Base-by-base conservation (phyloP, 2,797 vertebrate species). In the Falco naumanni region DNA sequence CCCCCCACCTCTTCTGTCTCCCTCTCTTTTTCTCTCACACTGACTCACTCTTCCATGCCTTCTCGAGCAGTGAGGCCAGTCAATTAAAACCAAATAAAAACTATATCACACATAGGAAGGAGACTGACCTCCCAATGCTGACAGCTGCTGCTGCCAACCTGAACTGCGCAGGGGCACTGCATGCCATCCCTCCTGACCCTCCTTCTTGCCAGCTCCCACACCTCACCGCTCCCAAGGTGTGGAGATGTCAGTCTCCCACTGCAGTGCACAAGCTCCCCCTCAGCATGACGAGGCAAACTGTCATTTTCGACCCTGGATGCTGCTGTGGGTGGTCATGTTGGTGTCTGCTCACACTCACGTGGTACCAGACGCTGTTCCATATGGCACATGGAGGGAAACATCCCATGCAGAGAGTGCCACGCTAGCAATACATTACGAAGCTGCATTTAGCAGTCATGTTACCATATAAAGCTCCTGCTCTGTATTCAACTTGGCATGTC, bases 171-270 rank as follows among this genome's bases (percentile, higher is more conserved):
- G 24, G 47, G 33, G 18, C 59, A 84, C 34, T 0, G 1, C 34
- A 14, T 4, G 25, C 18, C 13, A 1, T 16, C 63, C 21, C 69
- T 71, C 56, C 61, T 26, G 26, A 41, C 26, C 21, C n/a, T 77
- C n/a, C 28, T n/a, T 91, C 51, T 33, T 0, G 0, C 53, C 0
- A 0, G 33, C 39, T 82, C 13, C 64, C 4, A 8, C 26, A 39
- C 22, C 12, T 4, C 0, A 12, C 71, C 13, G 69, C 45, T 50
- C 54, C 53, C 57, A 28, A 3, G 4, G 57, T 2, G 13, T 5
- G 53, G 41, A 19, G 28, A 16, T 56, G 31, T 45, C 34, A 61
- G 71, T 19, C 33, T 78, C 59, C 25, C 70, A 63, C 25, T 6
- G 3, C 61, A 66, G 77, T 24, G 34, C 2, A 34, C 43, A 19